Base-by-base conservation (phyloP, 2,888 invertebrate genomes). In the Lamproptera curius region DNA sequence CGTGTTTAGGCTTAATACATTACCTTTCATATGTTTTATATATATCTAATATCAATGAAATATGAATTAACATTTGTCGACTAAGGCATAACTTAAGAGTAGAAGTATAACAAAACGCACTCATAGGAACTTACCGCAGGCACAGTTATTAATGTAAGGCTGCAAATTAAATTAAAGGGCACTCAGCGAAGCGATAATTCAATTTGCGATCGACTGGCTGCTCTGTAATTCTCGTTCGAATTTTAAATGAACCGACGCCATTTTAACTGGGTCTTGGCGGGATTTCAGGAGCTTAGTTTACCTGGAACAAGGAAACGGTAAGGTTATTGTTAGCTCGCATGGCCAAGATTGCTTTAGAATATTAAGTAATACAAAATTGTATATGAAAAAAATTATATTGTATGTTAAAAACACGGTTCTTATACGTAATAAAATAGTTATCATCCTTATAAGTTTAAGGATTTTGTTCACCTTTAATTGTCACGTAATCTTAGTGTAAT, bases 91-190 rank as follows among this genome's bases (percentile, higher is more conserved):
- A n/a, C 23, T 6, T 23, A 8, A 4, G 23, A 23, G 23, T 23
- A 23, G 4, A 23, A 8, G 5, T 23, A 6, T 23, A 6, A 23
- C 15, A 9, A 35, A 20, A 33, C 35, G 16, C 17, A 37, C 33
- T 33, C 38, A 38, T 37, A 38, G 33, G 37, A 13, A 17, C n/a
- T 34, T 35, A 35, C 35, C 35, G 5, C 16, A 23, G 36, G 17
- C 16, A 38, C 13, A 53, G 52, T 46, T 68, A 16, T 39, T 43
- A 49, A 44, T 44, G 42, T 20, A 39, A 26, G 5, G 26, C 35
- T 35, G 49, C 39, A 49, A 70, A 73, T 70, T 62, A 47, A 63
- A 67, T 73, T 67, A 70, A 55, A 61, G 61, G 58, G 58, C 64
- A 62, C 61, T 63, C 48, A 37, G 48, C 58, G 51, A 50, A 50